These are phyloP conservation scores for Hypercompe scribonia DNA, from an alignment of 2,888 invertebrate species.

Conservation along the genomic window DNA sequence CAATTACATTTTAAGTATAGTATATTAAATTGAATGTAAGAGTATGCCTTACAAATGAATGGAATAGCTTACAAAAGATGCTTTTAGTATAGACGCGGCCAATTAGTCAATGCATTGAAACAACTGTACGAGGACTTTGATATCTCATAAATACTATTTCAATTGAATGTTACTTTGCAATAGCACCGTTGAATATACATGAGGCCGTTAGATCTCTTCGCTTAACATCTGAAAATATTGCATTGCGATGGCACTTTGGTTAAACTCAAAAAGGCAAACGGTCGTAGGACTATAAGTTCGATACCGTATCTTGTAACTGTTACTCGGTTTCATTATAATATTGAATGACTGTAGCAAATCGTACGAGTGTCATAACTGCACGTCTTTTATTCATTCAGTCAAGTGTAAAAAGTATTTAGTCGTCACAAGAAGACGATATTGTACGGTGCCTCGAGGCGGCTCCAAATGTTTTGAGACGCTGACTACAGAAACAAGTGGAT, in stretches of 20 bases:
- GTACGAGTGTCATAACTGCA: conserved; percentile 34
- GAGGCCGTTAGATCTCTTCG: conserved; percentile 11
- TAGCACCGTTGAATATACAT: conserved; percentile 16
- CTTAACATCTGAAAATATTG: conserved; percentile 15
- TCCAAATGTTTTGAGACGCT: neutral
- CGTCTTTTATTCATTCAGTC: conserved; percentile 35
- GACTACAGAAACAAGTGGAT: neutral
- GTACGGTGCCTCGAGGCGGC: neutral
- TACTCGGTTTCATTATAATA: conserved; percentile 38
- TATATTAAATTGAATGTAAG: conserved; percentile 4
- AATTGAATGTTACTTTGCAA: conserved; percentile 19
- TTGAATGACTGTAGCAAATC: conserved; percentile 36
- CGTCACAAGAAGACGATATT: neutral
- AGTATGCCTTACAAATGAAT: neutral
- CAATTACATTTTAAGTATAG: neutral
- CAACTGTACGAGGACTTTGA: conserved; percentile 9
- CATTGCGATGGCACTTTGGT: conserved; percentile 7
- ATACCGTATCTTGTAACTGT: conserved; percentile 28
- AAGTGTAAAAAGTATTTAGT: neutral
- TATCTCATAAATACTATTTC: conserved; percentile 20
- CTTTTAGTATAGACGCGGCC: neutral
- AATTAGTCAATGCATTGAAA: neutral
- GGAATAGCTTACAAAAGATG: neutral
- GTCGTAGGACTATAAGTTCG: neutral
- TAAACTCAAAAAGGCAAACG: neutral